Evolutionary conservation across 1,140 invertebrate genomes (phyloP), one percentile per base, ranked within the genome.

Genomic region (Phymorhynchus buccinoides): DNA sequence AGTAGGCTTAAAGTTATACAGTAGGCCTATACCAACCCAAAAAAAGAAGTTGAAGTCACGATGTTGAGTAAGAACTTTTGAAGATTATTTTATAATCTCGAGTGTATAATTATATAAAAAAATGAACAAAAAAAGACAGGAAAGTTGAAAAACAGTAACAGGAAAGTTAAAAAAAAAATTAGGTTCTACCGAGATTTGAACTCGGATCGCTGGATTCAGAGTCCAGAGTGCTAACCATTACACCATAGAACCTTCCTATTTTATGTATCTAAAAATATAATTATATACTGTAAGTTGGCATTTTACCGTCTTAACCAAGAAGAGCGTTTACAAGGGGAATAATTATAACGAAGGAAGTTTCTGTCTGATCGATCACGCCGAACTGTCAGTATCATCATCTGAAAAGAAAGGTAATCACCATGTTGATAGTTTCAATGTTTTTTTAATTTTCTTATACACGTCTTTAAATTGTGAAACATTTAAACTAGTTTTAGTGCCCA

Each of bases 211-310:
- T 56, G 79, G 79, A 80, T 80, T 80, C 79, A 80, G 79, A 80
- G 79, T 80, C 79, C 79, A 56, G 79, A 80, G 79, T 80, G 79
- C 79, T 80, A 80, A 80, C 79, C 79, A 80, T 81, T 80, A 81
- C 80, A 81, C 80, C 80, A 81, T 81, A 39, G 80, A 66, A 81
- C 80, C 80, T 7, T n/a, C 35, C 52, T 0, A 30, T 30, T 16
- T 2, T 42, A 18, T 12, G n/a, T 4, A 3, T 52, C 1, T 18
- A 30, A 80, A 80, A 56, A 6, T 52, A 48, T 22, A 27, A 44
- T 1, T 79, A 35, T 79, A 52, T 44, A 44, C 27, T 73, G 7
- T 22, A 7, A 35, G 16, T 30, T 73, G 22, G 14, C 48, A 9
- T n/a, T 52, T 52, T 18, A 52, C 12, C 48, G 48, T 52, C 22